A percentile compares a stretch with the other conserved stretches of the same genome.
These are phyloP conservation scores for Cryptotermes secundus DNA, from an alignment of 1,140 invertebrate genomes.

Conservation along the genomic window DNA sequence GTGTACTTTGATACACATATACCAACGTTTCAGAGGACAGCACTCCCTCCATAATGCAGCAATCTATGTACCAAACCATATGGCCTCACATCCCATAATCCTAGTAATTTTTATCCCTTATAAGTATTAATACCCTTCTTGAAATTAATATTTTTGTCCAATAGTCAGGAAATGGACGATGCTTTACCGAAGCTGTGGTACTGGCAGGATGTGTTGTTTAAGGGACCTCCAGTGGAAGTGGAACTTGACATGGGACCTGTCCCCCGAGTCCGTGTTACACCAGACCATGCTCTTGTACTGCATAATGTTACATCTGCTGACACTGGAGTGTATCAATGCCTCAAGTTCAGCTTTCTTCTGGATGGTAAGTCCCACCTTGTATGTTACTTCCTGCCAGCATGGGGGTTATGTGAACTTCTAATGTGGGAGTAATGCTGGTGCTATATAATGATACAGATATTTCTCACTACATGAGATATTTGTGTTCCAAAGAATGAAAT, in stretches of 20 bases:
- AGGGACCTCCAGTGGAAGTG: background rate
- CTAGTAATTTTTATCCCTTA: no score
- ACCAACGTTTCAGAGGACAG: no score
- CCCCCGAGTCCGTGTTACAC: background rate
- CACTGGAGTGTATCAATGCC: background rate
- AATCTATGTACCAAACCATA: no score
- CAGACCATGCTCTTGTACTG: constrained; percentile 18
- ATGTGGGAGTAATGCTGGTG: background rate
- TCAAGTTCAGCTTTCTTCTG: background rate
- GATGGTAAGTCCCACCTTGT: background rate
- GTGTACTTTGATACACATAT: no score
- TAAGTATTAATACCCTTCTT: no score
- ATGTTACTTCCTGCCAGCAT: background rate
- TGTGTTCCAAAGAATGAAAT: no score
- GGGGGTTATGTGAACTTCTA: background rate
- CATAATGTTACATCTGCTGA: background rate
- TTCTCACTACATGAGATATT: no score
- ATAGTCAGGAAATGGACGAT: constrained; percentile 1
- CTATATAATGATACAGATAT: background rate
- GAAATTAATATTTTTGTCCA: no score
- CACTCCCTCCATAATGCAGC: no score
- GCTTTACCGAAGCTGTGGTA: background rate
- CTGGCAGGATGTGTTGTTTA: background rate
- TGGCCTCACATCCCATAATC: no score
- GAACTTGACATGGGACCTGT: background rate